Conservation (phyloP, 2,888 invertebrate genomes). For the Drosophila testacea region DNA sequence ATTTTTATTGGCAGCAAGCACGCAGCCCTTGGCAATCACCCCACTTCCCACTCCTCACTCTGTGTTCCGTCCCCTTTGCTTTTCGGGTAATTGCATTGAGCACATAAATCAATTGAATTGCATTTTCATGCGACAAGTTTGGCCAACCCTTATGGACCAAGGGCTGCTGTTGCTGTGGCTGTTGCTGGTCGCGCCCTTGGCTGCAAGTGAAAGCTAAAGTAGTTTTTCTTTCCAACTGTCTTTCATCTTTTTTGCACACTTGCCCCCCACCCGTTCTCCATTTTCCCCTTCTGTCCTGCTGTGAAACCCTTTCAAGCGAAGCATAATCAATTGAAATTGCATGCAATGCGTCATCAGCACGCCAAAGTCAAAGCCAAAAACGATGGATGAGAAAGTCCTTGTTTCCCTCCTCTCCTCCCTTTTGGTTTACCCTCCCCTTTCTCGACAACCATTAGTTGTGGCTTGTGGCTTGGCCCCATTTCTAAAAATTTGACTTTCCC, state of each 20-base stretch:
- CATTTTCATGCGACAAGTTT: constrained; percentile 79
- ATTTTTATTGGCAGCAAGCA: constrained; percentile 77
- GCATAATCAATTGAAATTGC: constrained; percentile 79
- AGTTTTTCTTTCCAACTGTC: constrained; percentile 67
- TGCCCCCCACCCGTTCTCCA: not conserved
- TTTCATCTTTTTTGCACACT: constrained; percentile 57
- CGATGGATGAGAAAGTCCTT: constrained; percentile 13
- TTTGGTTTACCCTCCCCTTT: not conserved
- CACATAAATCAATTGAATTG: constrained; percentile 82
- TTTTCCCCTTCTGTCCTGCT: constrained; percentile 15
- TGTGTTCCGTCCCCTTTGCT: not conserved
- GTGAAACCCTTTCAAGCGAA: constrained; percentile 59
- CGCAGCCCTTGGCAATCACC: constrained; percentile 39
- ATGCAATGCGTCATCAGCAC: constrained; percentile 66
- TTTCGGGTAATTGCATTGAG: constrained; percentile 75
- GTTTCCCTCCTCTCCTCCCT: not conserved
- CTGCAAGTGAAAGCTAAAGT: constrained; percentile 74
- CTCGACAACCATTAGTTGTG: constrained; percentile 28
- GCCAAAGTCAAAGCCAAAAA: constrained; percentile 49
- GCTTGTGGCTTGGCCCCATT: constrained; percentile 39
- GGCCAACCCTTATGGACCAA: constrained; percentile 47
- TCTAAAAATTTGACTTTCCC: constrained; percentile 27
- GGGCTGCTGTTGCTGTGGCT: constrained; percentile 21
- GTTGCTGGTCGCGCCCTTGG: constrained; percentile 30
- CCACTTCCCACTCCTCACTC: not conserved